A percentile compares a stretch with the other conserved stretches of the same genome.
These are phyloP conservation scores for Mesembrinibis cayennensis DNA, from an alignment of 2,113 vertebrate species.

Conservation along the genomic window DNA sequence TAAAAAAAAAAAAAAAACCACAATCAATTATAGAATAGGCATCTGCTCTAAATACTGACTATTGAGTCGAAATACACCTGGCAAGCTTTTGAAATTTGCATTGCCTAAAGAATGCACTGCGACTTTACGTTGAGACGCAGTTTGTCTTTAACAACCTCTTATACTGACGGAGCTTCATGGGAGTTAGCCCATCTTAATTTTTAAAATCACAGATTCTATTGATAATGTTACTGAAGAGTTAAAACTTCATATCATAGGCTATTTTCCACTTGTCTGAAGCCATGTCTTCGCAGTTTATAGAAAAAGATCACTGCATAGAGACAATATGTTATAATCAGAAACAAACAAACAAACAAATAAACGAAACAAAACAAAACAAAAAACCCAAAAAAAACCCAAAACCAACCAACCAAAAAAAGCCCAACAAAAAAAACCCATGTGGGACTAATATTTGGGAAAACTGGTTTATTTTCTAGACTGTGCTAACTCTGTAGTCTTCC, in stretches of 20 bases:
- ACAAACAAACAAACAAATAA: neutral
- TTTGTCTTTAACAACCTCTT: neutral
- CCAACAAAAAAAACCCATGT: too few relatives aligned
- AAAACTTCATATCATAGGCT: neutral
- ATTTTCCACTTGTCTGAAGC: neutral
- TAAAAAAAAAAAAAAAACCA: neutral
- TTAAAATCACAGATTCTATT: neutral
- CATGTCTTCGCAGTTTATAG: neutral
- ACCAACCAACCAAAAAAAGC: too few relatives aligned
- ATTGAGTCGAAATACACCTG: slow-evolving; percentile 13
- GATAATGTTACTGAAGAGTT: neutral
- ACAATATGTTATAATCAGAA: neutral
- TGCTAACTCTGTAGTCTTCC: neutral
- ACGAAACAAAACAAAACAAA: neutral
- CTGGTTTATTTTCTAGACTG: neutral
- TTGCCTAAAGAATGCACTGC: neutral
- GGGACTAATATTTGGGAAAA: neutral
- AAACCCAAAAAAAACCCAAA: too few relatives aligned
- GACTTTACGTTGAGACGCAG: neutral
- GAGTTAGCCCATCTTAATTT: neutral
- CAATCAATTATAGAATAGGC: slow-evolving; percentile 1
- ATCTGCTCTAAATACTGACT: slow-evolving; percentile 8
- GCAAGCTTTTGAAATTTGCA: slow-evolving; percentile 1
- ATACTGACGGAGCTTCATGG: neutral
- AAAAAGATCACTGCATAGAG: neutral